Evolutionary conservation across 2,888 invertebrate species (phyloP), one percentile per base, ranked within the genome.

Genomic region (Drosophila cracens): DNA sequence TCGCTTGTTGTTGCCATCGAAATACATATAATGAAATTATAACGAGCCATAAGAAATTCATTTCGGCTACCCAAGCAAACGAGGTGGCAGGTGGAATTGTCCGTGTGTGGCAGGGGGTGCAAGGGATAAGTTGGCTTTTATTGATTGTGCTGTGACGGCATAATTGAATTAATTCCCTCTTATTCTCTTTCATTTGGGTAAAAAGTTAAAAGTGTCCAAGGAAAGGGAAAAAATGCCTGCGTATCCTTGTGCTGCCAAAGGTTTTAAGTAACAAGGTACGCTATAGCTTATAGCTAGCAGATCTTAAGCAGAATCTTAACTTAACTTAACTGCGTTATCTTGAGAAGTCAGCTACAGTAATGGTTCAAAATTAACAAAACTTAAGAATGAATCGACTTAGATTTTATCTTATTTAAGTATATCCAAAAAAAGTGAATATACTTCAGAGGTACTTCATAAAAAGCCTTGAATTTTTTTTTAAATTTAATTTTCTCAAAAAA

Each of bases 21-120:
- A 71, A 75, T 76, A 78, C 72, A 73, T 78, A 87, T 88, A 88
- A 87, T 88, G 87, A 88, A 87, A 87, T 87, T 87, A 87, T 88
- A 88, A 88, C 84, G 88, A 88, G 87, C 83, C 63, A 88, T 87
- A 87, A 87, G 85, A 86, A 87, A 86, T 86, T 86, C 84, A 86
- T 86, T 83, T 79, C 76, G 68, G 53, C 73, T 65, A 51, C 10
- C 27, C 31, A 51, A 54, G 21, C 54, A 33, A 40, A 21, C 11
- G 36, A 33, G 43, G 29, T 25, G 48, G 21, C n/a, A 27, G n/a
- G 3, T 18, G 18, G 13, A 4, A 38, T 38, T 18, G 8, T 34
- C 0, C 5, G 29, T 34, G 18, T 18, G 10, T n/a, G n/a, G n/a
- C n/a, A n/a, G n/a, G 4, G 16, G 36, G 7, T 13, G 34, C 1